These are phyloP conservation scores for Pithys albifrons DNA, from an alignment of 2,113 vertebrate genomes.

Conservation along the genomic window DNA sequence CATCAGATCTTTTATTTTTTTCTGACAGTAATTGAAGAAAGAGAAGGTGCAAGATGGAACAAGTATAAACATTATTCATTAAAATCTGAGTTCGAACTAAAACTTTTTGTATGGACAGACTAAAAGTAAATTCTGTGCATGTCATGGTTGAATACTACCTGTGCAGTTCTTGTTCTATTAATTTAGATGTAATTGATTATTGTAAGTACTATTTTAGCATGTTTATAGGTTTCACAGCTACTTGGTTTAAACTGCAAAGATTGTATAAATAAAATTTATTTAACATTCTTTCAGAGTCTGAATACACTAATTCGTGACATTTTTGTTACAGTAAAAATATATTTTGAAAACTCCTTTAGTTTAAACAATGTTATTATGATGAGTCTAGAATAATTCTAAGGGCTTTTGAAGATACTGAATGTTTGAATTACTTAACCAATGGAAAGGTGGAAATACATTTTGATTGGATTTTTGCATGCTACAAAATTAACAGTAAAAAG, in stretches of 20 bases:
- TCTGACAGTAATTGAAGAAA: background rate
- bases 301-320: background rate
- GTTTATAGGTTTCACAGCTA: background rate
- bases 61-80: background rate
- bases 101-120: background rate
- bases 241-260: background rate
- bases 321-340: background rate
- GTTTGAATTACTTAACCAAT: background rate
- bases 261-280: background rate
- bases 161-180: background rate
- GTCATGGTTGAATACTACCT: background rate
- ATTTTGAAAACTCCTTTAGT: background rate
- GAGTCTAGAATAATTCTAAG: background rate
- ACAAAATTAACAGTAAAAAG: background rate
- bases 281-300: background rate
- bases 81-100: background rate
- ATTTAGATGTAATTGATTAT: background rate
- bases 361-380: background rate
- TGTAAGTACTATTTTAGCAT: background rate
- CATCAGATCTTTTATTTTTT: background rate
- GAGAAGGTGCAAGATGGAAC: background rate
- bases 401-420: background rate
- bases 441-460: rapidly evolving
- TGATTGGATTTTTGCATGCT: background rate
- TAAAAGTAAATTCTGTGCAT: background rate